These are phyloP conservation scores for Euwallacea similis DNA, from an alignment of 1,140 invertebrate species.

Conservation along the genomic window DNA sequence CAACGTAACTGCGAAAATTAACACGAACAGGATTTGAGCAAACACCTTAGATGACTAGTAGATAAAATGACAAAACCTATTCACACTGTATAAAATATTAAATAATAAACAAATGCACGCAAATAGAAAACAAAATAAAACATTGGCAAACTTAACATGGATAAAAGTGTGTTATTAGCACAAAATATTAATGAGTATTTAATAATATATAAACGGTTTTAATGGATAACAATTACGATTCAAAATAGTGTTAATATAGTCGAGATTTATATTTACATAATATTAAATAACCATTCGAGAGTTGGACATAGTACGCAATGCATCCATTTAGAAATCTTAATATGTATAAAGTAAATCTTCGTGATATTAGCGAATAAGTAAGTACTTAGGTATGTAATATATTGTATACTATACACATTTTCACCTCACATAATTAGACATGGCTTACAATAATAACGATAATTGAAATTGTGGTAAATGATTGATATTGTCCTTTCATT, in stretches of 20 bases:
- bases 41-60: conserved; percentile 14
- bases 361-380: too few species aligned
- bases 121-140: conserved; percentile 12
- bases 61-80: conserved; percentile 9
- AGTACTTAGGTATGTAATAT: too few species aligned
- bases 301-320: too few species aligned
- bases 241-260: neutral
- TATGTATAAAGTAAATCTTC: too few species aligned
- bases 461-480: too few species aligned
- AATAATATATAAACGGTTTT: conserved; percentile 3
- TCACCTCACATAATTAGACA: too few species aligned
- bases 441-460: too few species aligned
- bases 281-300: too few species aligned
- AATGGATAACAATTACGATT: neutral
- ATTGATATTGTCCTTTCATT: too few species aligned
- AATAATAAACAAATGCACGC: conserved; percentile 12
- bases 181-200: conserved; percentile 8
- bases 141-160: conserved; percentile 16
- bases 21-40: conserved; percentile 13
- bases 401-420: too few species aligned
- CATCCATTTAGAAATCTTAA: too few species aligned
- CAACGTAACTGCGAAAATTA: neutral
- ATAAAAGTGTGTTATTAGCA: conserved; percentile 6
- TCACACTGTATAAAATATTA: conserved; percentile 19
- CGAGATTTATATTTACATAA: too few species aligned